phyloP scores from a whole-genome alignment of 1,140 invertebrate species.

The Euwallacea similis region DNA sequence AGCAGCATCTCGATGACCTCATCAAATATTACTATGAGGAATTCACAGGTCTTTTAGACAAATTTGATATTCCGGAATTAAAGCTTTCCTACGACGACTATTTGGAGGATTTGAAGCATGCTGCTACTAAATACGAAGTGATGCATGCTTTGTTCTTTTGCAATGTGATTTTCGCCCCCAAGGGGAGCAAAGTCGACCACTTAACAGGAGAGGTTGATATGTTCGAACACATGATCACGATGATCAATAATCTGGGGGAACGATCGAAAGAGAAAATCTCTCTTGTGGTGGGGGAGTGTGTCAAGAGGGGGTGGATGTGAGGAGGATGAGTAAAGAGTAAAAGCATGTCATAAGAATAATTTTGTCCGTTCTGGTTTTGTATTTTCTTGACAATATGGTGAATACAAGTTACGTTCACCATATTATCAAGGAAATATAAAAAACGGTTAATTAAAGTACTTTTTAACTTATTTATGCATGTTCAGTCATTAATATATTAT shows the following conservation, averaged over 20 bases:
- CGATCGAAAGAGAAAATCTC: conserved; percentile 14
- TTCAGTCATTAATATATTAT: too few species aligned
- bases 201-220: conserved; percentile 2
- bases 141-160: conserved; percentile 3
- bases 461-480: too few species aligned
- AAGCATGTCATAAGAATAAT: too few species aligned
- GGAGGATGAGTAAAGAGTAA: too few species aligned
- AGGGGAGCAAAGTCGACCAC: not conserved
- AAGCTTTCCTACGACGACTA: conserved; percentile 1
- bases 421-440: too few species aligned
- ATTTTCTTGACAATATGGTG: too few species aligned
- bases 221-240: not conserved
- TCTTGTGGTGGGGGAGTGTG: not conserved
- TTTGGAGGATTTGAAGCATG: conserved; percentile 2
- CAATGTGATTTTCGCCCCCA: conserved; percentile 9
- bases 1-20: conserved; percentile 55
- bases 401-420: too few species aligned
- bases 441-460: too few species aligned
- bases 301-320: conserved; percentile 12
- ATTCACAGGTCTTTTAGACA: not conserved
- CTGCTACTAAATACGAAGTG: not conserved
- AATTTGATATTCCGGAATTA: not conserved
- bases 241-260: not conserved
- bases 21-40: conserved; percentile 41
- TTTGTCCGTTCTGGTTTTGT: too few species aligned